phyloP scores from a whole-genome alignment of 92 coral and sea anemone genomes.

The Porites rus region DNA sequence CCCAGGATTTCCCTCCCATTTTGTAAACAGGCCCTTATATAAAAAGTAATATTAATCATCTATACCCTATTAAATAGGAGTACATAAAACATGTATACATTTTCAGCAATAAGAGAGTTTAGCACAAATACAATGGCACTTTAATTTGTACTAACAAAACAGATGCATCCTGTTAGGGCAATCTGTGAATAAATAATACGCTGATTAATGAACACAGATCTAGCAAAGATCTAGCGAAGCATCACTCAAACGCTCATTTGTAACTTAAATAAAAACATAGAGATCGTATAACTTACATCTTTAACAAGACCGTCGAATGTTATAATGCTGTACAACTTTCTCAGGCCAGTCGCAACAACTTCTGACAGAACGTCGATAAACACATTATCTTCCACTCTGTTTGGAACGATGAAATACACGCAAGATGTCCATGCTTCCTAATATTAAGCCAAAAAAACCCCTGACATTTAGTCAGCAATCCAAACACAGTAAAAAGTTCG shows the following conservation, averaged over 20 bases:
- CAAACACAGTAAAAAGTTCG: background rate
- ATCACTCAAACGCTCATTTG: no score
- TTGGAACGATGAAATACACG: slow-evolving; percentile 86
- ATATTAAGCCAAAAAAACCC: background rate
- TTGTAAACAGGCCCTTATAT: no score
- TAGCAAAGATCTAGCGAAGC: no score
- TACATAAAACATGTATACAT: no score
- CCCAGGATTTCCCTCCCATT: no score
- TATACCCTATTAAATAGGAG: no score
- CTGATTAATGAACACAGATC: no score
- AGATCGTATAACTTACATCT: slow-evolving; percentile 78
- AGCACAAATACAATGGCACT: background rate
- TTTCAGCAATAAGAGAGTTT: no score
- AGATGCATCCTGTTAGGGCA: background rate
- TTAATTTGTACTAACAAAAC: background rate
- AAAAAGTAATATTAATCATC: no score
- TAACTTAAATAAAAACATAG: background rate
- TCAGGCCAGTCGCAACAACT: slow-evolving; percentile 88
- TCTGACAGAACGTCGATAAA: slow-evolving; percentile 87
- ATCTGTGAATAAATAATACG: background rate
- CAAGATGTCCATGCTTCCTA: slow-evolving; percentile 95
- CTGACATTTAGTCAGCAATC: background rate
- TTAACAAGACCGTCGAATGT: slow-evolving; percentile 87
- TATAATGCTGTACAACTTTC: slow-evolving; percentile 93
- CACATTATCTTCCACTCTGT: slow-evolving; percentile 80